Percentiles rank a stretch among this genome's conserved stretches.
Conservation (phyloP, 2,113 vertebrate species). For the Dryoscopus gambensis region DNA sequence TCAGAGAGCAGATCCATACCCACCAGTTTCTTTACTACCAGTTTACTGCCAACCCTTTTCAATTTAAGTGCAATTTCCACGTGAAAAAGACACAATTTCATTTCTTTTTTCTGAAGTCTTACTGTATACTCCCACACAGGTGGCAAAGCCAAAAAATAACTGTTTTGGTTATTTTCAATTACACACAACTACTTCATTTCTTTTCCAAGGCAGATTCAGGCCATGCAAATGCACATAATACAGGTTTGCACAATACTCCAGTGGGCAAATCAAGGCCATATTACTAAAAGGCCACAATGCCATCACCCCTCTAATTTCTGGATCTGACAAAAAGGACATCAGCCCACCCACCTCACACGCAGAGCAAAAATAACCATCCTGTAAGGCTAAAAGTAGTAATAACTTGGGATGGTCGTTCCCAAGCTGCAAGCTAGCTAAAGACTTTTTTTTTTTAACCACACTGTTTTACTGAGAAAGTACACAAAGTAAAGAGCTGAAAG, state of each 20-base stretch:
- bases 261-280: background rate
- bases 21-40: background rate
- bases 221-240: background rate
- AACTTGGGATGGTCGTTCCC: rapidly evolving
- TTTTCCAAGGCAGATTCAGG: background rate
- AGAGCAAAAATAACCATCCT: background rate
- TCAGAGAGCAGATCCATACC: background rate
- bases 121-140: background rate
- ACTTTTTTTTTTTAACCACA: background rate
- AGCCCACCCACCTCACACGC: background rate
- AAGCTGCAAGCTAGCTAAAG: background rate
- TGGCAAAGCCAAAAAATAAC: background rate
- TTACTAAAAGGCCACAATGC: background rate
- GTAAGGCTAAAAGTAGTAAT: background rate
- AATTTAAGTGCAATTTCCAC: background rate
- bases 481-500: background rate
- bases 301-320: background rate
- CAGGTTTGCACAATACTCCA: background rate
- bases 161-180: background rate
- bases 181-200: background rate
- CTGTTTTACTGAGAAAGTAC: background rate
- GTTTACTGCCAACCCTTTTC: background rate
- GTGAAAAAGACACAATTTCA: background rate
- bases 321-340: background rate
- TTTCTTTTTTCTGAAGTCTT: background rate